phyloP scores from a whole-genome alignment of 2,113 vertebrate genomes.

The Callospermophilus lateralis region DNA sequence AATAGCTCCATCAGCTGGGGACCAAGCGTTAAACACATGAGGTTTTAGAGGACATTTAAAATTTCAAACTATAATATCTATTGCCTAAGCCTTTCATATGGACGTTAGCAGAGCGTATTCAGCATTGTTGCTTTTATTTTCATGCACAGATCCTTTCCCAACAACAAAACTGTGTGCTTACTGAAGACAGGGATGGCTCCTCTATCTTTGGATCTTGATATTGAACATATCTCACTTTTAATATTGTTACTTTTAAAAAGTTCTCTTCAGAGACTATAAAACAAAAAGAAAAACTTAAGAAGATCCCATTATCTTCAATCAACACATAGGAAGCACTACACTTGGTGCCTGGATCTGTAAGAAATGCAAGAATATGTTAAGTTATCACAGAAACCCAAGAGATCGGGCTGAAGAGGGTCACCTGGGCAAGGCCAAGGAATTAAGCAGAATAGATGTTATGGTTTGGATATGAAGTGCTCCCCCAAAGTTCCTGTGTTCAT shows the following conservation, averaged over 20 bases:
- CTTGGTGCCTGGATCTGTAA: neutral
- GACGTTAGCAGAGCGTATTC: neutral
- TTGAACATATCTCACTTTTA: neutral
- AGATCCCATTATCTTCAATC: neutral
- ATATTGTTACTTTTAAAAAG: conserved; percentile 35
- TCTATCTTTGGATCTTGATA: neutral
- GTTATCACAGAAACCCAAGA: neutral
- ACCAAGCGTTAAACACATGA: neutral
- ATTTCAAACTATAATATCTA: neutral
- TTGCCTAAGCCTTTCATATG: neutral
- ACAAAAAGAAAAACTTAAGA: neutral
- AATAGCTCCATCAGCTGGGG: neutral
- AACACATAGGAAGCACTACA: neutral
- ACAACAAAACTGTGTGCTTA: neutral
- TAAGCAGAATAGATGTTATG: neutral
- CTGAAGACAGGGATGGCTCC: neutral
- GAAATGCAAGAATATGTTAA: neutral
- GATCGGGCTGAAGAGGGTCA: neutral
- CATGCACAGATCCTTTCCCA: neutral
- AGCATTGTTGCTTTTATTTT: neutral
- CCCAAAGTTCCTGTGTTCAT: too few species aligned
- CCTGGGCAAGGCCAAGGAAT: neutral
- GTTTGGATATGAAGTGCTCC: too few species aligned
- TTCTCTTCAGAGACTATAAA: conserved; percentile 2
- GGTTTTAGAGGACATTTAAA: neutral